Evolutionary conservation across 2,888 invertebrate species (phyloP).

Genomic region (Cremastobaeus sp.): DNA sequence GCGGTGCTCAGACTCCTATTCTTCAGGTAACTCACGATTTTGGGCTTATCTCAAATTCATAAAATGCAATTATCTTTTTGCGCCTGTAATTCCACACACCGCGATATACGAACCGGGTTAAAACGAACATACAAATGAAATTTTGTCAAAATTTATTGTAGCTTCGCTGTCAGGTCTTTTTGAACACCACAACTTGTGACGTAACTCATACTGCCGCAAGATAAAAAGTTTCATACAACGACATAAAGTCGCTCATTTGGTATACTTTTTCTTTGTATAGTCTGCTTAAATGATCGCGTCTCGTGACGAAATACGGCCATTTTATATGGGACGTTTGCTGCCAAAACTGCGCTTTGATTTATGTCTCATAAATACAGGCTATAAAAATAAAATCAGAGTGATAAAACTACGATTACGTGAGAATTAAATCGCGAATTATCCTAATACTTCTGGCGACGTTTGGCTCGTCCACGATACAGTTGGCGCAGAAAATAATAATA

Average conservation of each 20-base stretch:
- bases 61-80: conserved; percentile 71
- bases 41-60: conserved; percentile 71
- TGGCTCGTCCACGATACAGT: no score
- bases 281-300: conserved; percentile 18
- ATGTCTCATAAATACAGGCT: conserved; percentile 25
- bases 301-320: conserved; percentile 12
- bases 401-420: conserved; percentile 5
- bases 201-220: conserved; percentile 16
- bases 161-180: conserved; percentile 11
- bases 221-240: conserved; percentile 14
- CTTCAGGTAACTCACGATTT: conserved; percentile 62
- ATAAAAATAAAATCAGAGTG: conserved; percentile 34
- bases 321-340: conserved; percentile 19
- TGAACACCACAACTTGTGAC: conserved; percentile 1
- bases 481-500: conserved; percentile 18
- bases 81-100: conserved; percentile 29
- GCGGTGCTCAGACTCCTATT: conserved; percentile 61
- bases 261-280: conserved; percentile 23
- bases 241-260: conserved; percentile 28
- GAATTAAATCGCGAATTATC: conserved; percentile 17
- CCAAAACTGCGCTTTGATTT: conserved; percentile 25
- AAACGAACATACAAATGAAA: conserved; percentile 34
- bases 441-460: no score
- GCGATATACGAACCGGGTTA: conserved; percentile 9
- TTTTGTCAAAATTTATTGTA: conserved; percentile 32